Base-by-base conservation (phyloP, 2,113 vertebrate species). In the Misgurnus anguillicaudatus region DNA sequence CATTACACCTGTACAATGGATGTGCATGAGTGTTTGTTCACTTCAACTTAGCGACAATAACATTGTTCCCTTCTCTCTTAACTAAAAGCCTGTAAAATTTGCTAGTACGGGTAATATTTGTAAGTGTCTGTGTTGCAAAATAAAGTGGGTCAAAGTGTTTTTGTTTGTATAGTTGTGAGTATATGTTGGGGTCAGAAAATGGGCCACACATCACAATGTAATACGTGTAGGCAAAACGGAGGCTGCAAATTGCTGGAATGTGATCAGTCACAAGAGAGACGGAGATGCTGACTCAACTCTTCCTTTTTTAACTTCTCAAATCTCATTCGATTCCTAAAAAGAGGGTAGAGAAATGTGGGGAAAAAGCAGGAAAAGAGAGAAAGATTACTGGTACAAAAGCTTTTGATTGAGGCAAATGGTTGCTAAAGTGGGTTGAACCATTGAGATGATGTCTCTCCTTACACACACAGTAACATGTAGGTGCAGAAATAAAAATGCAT, bases 221-320 rank as follows among this genome's bases (percentile, higher is more conserved):
- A 62, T 45, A 38, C 68, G 57, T 79, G 80, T 86, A 78, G 78
- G 76, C 61, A 79, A 73, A 80, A 79, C 61, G 68, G 67, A 70
- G 75, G 70, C 80, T 75, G 78, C 70, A 81, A 83, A 85, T 80
- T 77, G 41, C 53, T 62, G 71, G 78, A 80, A 79, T 73, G 81
- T 82, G 84, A 84, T 86, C 81, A 83, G 80, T 80, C 80, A 72
- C 75, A 84, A 82, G 80, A 86, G 79, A 77, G 68, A 83, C 73
- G 80, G 89, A 91, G 88, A 90, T 90, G 90, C 90, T 92, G 91
- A 93, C 91, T 91, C 83, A 85, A 87, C 87, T 80, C 86, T 91
- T 91, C 90, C 89, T 89, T 87, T 90, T 92, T 86, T 88, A 81
- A 80, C 79, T 86, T 85, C 71, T 82, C 87, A 90, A 90, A 91